Conservation (phyloP, 2,888 invertebrate genomes). For the Tineola bisselliella region DNA sequence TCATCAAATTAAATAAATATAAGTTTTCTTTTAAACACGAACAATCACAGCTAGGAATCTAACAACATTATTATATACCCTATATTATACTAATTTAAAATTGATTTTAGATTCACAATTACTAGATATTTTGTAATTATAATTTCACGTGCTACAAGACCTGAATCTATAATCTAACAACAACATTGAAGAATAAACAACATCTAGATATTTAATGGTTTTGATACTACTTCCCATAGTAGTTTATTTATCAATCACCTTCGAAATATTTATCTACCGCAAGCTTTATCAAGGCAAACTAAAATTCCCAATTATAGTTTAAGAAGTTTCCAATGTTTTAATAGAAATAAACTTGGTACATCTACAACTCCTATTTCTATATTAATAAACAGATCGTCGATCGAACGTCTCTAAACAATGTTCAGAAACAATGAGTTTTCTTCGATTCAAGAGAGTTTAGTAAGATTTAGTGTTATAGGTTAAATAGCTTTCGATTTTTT, state of each 20-base stretch:
- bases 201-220: neutral
- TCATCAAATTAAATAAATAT: neutral
- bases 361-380: neutral
- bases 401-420: neutral
- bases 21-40: neutral
- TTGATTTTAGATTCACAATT: neutral
- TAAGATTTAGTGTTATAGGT: neutral
- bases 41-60: conserved; percentile 12
- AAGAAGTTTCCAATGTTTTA: neutral
- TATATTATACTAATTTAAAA: neutral
- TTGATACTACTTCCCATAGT: neutral
- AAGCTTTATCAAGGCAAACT: neutral
- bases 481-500: neutral
- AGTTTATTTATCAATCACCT: neutral
- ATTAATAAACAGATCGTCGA: neutral
- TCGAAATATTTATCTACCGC: neutral
- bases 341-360: neutral
- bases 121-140: neutral
- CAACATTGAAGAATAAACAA: neutral
- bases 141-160: neutral
- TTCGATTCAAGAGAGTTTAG: neutral
- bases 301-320: neutral
- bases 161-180: neutral
- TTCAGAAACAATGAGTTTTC: neutral
- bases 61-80: neutral